Evolutionary conservation across 2,113 vertebrate species (phyloP), one percentile per base, ranked within the genome.

Genomic region (Cyanocitta stelleri): DNA sequence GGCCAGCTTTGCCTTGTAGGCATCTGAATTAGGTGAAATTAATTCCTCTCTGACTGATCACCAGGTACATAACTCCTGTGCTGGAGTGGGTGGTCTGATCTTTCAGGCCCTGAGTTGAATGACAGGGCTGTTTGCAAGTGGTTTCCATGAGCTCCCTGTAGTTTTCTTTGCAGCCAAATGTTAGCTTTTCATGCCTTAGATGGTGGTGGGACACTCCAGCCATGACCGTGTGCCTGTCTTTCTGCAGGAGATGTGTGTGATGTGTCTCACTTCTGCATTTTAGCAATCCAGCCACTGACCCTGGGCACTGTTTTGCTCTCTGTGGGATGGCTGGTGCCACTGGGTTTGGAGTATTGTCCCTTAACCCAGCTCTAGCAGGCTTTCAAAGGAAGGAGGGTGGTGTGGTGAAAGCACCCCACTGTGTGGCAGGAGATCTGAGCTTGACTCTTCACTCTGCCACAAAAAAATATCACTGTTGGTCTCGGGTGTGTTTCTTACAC

Each of bases 351-450:
- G 61, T 69, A 43, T 4, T 85, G 67, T 89, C 66, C 23, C 37
- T 54, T 59, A 90, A 64, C 20, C 13, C 79, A 72, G 76, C 14
- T 61, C 48, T n/a, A 87, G 71, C 46, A 94, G 64, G 24, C 44
- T 43, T 86, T 56, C 52, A 68, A 78, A 93, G 44, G 61, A 74
- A 75, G 76, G 80, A 76, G 19, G 8, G 22, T 90, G 87, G 55
- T 85, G 67, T 71, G 85, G 90, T 90, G 61, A 75, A 81, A 66
- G 68, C 81, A 75, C 61, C 92, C 56, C 59, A 18, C 68, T 41
- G 90, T 3, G 4, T 94, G 90, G 93, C 95, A 95, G 93, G 79
- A 92, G 83, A 87, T 96, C 92, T 90, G 90, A 95, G 85, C 86
- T 64, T 1, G 11, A 63, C 61, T 86, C 85, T 81, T 92, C 85